phyloP scores from a whole-genome alignment of 2,113 vertebrate species.

The Oxyura jamaicensis region DNA sequence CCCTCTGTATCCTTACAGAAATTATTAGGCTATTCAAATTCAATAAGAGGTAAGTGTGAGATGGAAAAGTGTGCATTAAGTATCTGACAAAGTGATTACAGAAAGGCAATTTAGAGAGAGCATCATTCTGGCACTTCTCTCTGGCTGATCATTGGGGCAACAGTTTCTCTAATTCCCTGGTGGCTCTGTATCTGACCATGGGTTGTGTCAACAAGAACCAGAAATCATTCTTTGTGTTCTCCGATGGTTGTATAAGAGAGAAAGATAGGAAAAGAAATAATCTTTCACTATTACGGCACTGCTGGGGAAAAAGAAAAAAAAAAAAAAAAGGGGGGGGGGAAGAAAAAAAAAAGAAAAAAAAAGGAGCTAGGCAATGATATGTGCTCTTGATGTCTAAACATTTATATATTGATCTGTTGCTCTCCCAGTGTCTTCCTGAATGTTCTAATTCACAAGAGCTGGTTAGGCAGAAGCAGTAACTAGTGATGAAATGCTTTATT shows the following conservation, averaged over 20 bases:
- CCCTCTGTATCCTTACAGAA: constrained; percentile 17
- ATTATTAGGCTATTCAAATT: constrained; percentile 17
- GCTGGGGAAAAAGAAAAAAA: background rate
- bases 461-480: background rate
- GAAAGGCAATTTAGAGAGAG: background rate
- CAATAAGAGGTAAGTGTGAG: background rate
- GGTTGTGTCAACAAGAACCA: background rate
- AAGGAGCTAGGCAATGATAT: background rate
- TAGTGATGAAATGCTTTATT: constrained; percentile 19
- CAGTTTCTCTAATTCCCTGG: background rate
- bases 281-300: background rate
- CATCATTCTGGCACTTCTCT: background rate
- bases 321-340: background rate
- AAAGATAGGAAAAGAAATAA: background rate
- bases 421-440: constrained; percentile 6
- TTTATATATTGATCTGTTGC: constrained; percentile 11
- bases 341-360: background rate
- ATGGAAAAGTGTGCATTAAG: background rate
- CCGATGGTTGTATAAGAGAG: background rate
- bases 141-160: background rate
- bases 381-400: background rate
- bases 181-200: background rate
- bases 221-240: background rate
- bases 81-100: constrained; percentile 20
- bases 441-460: constrained; percentile 16